Percentiles rank a stretch among this genome's conserved stretches.
Conservation (phyloP, 2,797 vertebrate genomes). For the Alcedo atthis region DNA sequence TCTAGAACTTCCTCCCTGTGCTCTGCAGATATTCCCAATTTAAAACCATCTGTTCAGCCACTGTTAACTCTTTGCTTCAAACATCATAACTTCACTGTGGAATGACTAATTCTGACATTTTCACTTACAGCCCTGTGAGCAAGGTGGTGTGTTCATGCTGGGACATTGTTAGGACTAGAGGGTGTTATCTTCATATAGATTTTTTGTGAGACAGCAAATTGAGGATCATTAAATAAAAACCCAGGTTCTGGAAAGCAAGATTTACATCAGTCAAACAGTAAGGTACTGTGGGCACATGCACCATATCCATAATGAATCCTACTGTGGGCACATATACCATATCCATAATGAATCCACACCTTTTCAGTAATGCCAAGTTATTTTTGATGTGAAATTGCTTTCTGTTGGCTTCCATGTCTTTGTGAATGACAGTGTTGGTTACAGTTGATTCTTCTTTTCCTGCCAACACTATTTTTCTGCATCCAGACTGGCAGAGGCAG, state of each 20-base stretch:
- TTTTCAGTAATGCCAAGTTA: constrained; percentile 14
- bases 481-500: not conserved
- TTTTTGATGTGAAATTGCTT: constrained; percentile 21
- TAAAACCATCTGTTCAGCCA: constrained; percentile 31
- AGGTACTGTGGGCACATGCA: not conserved
- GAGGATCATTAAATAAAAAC: constrained; percentile 49
- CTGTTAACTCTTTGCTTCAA: constrained; percentile 36
- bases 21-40: constrained; percentile 5
- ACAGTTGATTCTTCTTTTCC: not conserved
- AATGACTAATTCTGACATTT: constrained; percentile 13
- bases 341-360: not conserved
- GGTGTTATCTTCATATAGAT: not conserved
- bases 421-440: not conserved
- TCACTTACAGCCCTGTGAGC: not conserved
- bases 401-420: not conserved
- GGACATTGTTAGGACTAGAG: not conserved
- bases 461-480: not conserved
- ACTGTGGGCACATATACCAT: not conserved
- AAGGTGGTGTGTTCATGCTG: not conserved
- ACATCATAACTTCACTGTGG: not conserved
- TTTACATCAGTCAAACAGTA: constrained; percentile 40
- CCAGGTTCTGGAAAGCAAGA: constrained; percentile 35
- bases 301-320: not conserved
- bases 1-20: not conserved
- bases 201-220: constrained; percentile 12